These are phyloP conservation scores for Parapristionchus giblindavisi DNA, from an alignment of 2,888 invertebrate species.

Conservation along the genomic window DNA sequence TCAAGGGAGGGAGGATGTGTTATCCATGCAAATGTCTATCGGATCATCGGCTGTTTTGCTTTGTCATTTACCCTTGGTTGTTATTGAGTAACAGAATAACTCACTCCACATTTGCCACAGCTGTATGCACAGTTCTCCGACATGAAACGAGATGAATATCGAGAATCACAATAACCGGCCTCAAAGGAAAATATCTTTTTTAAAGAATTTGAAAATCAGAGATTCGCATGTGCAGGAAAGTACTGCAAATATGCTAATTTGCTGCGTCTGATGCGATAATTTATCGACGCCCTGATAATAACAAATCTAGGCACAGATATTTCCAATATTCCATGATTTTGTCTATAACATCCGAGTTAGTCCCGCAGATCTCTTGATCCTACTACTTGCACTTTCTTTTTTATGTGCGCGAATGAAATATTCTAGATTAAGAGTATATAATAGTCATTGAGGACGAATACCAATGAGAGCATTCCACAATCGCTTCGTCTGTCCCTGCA, in stretches of 20 bases:
- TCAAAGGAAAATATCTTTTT: neutral
- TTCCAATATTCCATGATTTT: neutral
- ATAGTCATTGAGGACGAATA: slow-evolving; percentile 17
- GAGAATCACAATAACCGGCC: slow-evolving; percentile 63
- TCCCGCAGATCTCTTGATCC: neutral
- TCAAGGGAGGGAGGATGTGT: no score
- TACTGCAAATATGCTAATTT: no score
- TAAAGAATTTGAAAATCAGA: neutral
- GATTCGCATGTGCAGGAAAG: no score
- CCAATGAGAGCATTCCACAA: slow-evolving; percentile 60
- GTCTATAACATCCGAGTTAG: neutral
- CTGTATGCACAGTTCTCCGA: slow-evolving; percentile 61
- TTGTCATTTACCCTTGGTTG: no score
- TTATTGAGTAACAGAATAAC: no score
- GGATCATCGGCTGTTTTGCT: no score
- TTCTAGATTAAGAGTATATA: neutral
- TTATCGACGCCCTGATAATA: no score
- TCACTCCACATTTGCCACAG: slow-evolving; percentile 57
- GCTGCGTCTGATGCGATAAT: no score
- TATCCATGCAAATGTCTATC: no score
- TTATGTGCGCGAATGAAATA: neutral
- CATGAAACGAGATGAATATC: slow-evolving; percentile 64
- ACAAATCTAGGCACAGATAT: no score
- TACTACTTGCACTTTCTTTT: neutral
- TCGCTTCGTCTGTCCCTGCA: slow-evolving; percentile 58